Percentiles rank a stretch among this genome's conserved stretches.
phyloP scores from a whole-genome alignment of 2,797 vertebrate genomes.

The Botia almorhae region DNA sequence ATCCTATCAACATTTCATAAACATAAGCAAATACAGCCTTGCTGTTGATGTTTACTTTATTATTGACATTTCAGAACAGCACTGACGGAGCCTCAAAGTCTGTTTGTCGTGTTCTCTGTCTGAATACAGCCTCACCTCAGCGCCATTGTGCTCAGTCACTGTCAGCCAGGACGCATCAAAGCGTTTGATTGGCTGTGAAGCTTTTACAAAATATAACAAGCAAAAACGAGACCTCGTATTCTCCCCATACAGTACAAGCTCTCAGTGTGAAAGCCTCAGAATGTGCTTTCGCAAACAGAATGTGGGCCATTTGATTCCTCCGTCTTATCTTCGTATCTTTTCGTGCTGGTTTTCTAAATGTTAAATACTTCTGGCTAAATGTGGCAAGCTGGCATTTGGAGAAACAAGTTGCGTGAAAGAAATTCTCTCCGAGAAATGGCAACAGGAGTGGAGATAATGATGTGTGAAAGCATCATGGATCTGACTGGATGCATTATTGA shows the following conservation, averaged over 20 bases:
- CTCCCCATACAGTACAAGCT: conserved; percentile 16
- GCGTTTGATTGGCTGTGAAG: conserved; percentile 52
- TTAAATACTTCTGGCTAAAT: conserved; percentile 70
- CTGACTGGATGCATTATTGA: conserved; percentile 77
- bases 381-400: conserved; percentile 62
- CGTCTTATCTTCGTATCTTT: conserved; percentile 48
- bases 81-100: conserved; percentile 9
- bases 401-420: conserved; percentile 41
- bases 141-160: conserved; percentile 66
- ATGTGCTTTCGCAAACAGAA: conserved; percentile 68
- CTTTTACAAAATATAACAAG: not conserved
- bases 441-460: conserved; percentile 69
- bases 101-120: conserved; percentile 17
- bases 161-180: conserved; percentile 52
- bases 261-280: conserved; percentile 55
- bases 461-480: conserved; percentile 68
- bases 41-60: conserved; percentile 32
- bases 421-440: conserved; percentile 60
- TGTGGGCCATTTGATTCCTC: conserved; percentile 50
- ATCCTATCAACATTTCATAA: conserved; percentile 17
- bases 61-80: conserved; percentile 26
- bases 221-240: conserved; percentile 2
- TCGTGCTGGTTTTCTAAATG: conserved; percentile 61
- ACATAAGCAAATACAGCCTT: conserved; percentile 25
- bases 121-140: conserved; percentile 48